Conservation (phyloP, 2,888 invertebrate genomes). For the Hofmannophila pseudospretella region DNA sequence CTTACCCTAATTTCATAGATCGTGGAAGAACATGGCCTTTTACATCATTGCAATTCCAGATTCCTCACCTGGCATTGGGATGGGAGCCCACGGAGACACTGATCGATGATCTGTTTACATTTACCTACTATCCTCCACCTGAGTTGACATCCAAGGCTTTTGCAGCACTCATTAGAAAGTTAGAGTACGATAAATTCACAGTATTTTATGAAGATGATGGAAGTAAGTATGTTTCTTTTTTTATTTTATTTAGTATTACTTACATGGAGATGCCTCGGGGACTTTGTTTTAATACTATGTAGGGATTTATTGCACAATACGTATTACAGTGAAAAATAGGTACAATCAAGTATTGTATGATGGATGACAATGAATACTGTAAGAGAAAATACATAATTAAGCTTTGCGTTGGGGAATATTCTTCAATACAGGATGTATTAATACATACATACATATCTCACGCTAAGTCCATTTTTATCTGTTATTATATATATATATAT, state of each 20-base stretch:
- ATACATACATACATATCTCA: too few relatives aligned
- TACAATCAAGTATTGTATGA: too few relatives aligned
- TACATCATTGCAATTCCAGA: too few relatives aligned
- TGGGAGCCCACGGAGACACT: conserved; percentile 81
- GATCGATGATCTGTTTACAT: conserved; percentile 63
- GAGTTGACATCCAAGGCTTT: conserved; percentile 80
- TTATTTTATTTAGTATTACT: not conserved
- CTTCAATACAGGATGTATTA: too few relatives aligned
- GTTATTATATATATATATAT: too few relatives aligned
- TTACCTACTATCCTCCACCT: conserved; percentile 81
- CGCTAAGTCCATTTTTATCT: too few relatives aligned
- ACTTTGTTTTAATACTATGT: too few relatives aligned
- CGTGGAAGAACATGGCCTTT: too few relatives aligned
- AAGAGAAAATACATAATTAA: too few relatives aligned
- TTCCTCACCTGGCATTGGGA: conserved; percentile 85
- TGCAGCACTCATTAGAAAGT: conserved; percentile 81
- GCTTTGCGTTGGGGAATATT: too few relatives aligned
- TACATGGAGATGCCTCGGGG: not conserved
- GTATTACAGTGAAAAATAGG: not conserved
- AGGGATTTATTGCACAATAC: not conserved
- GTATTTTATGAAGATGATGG: conserved; percentile 88
- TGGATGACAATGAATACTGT: too few relatives aligned
- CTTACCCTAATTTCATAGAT: too few relatives aligned
- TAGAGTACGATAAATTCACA: conserved; percentile 86
- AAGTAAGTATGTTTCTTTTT: conserved; percentile 55